Conservation (phyloP, 2,797 vertebrate species). For the Myotis vivesi region DNA sequence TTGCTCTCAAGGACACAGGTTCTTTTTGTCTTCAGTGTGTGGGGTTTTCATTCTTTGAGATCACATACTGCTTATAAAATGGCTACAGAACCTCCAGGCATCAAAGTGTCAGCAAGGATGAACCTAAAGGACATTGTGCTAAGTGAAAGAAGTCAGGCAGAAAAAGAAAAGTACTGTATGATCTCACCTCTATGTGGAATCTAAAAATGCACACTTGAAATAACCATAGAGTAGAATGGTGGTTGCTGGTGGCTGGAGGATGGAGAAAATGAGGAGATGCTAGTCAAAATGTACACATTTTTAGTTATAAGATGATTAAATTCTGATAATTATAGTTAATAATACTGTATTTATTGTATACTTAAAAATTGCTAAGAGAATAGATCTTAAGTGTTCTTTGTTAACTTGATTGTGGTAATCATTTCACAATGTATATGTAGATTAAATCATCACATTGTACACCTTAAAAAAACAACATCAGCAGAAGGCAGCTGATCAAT, state of each 20-base stretch:
- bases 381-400: background rate
- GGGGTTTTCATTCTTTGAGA: background rate
- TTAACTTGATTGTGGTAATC: background rate
- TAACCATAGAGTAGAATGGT: background rate
- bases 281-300: background rate
- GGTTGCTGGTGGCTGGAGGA: background rate
- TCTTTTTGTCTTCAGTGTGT: background rate
- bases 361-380: background rate
- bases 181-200: background rate
- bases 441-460: background rate
- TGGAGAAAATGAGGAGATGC: background rate
- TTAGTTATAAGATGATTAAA: background rate
- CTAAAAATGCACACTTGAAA: background rate
- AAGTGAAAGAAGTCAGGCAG: background rate
- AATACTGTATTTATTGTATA: background rate
- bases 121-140: background rate
- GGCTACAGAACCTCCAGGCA: background rate
- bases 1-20: background rate
- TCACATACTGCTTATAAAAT: background rate
- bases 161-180: background rate
- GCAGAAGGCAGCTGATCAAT: too few species aligned
- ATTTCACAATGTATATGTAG: background rate
- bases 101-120: background rate
- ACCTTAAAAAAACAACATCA: background rate
- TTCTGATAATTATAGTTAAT: background rate